These are phyloP conservation scores for Dermochelys coriacea DNA, from an alignment of 2,797 vertebrate genomes.

Conservation along the genomic window DNA sequence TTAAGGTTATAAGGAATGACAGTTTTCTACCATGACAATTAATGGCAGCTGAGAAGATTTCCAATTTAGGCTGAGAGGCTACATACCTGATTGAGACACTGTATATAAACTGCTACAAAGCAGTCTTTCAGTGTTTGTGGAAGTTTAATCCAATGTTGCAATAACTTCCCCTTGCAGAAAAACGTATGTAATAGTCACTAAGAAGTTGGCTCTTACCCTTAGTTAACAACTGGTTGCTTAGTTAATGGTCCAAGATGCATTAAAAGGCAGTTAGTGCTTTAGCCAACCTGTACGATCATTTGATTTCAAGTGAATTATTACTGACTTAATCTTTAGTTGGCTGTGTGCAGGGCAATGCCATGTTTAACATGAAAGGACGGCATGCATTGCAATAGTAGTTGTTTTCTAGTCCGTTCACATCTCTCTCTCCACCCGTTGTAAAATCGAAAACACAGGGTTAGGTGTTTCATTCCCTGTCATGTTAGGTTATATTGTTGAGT, in stretches of 20 bases:
- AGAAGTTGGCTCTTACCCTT: neutral
- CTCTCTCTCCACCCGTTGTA: neutral
- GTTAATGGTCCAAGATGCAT: neutral
- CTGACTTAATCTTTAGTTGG: slow-evolving; percentile 45
- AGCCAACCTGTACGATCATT: neutral
- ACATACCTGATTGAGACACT: neutral
- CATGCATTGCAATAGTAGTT: slow-evolving; percentile 14
- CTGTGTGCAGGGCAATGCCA: slow-evolving; percentile 3
- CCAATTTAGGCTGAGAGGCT: neutral
- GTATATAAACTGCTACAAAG: neutral
- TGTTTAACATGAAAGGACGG: slow-evolving; percentile 46
- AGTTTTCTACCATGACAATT: neutral
- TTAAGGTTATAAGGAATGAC: neutral
- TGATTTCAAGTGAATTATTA: slow-evolving; percentile 40
- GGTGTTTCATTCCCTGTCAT: slow-evolving; percentile 13
- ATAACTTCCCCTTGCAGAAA: neutral
- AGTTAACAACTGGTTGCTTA: neutral
- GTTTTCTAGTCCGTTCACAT: neutral
- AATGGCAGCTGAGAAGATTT: neutral
- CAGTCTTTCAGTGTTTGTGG: neutral
- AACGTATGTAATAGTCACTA: neutral
- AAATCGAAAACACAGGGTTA: neutral
- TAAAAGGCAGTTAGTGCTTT: neutral
- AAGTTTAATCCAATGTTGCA: slow-evolving; percentile 23
- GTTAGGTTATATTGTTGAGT: slow-evolving; percentile 45